phyloP scores from a whole-genome alignment of 2,797 vertebrate genomes.

The Fundulus diaphanus region DNA sequence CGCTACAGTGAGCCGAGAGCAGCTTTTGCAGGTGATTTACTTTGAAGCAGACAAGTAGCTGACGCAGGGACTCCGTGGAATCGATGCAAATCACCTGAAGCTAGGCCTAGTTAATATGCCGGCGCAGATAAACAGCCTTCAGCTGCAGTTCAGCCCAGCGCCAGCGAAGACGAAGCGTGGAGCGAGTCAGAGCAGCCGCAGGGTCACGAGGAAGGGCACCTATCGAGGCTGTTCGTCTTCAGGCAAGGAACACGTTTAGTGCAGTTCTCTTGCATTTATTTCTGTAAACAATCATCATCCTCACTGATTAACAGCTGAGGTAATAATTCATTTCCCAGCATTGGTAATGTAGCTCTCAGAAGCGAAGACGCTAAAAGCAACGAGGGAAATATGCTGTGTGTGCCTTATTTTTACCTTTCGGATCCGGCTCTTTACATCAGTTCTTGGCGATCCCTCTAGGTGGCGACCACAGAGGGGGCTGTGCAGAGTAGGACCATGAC shows the following conservation, averaged over 20 bases:
- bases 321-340: neutral
- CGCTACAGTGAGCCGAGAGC: neutral
- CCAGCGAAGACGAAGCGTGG: constrained; percentile 6
- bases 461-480: constrained; percentile 6
- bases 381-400: neutral
- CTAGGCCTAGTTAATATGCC: neutral
- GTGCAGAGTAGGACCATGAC: constrained; percentile 11
- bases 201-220: neutral
- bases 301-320: neutral
- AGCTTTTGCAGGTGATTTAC: neutral
- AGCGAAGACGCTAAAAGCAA: neutral
- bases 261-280: neutral
- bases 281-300: neutral
- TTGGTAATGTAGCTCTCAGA: neutral
- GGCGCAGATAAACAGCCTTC: constrained; percentile 7
- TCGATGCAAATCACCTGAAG: neutral
- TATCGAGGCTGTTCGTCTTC: neutral
- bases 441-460: constrained; percentile 43
- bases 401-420: too few species aligned
- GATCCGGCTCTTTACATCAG: neutral
- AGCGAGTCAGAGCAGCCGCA: constrained; percentile 12
- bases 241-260: constrained; percentile 10
- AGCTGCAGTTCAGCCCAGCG: neutral
- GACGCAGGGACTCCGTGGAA: neutral
- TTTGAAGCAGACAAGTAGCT: neutral